These are phyloP conservation scores for Drosophila suzukii DNA, from an alignment of 1,140 invertebrate genomes.

Conservation along the genomic window DNA sequence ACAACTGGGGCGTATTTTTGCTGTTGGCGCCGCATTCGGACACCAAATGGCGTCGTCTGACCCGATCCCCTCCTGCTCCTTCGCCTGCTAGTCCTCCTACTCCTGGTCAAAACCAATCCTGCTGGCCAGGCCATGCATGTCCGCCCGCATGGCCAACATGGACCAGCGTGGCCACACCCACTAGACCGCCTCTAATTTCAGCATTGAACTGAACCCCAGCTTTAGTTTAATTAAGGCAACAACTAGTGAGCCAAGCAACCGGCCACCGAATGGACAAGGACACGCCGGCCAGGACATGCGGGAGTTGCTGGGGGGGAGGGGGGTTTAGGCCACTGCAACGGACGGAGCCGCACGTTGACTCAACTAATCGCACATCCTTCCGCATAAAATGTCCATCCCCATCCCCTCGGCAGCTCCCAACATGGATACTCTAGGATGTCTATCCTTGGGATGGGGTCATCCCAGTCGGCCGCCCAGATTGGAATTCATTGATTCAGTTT, in stretches of 20 bases:
- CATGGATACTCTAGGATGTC: slow-evolving; percentile 15
- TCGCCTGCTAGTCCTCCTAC: neutral
- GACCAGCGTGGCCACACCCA: slow-evolving; percentile 40
- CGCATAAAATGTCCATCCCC: slow-evolving; percentile 66
- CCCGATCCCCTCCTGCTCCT: slow-evolving; percentile 8
- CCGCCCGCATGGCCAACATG: slow-evolving; percentile 39
- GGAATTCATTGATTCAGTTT: slow-evolving; percentile 44
- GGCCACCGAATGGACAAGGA: slow-evolving; percentile 56
- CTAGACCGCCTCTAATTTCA: slow-evolving; percentile 75
- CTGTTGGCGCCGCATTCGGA: slow-evolving; percentile 79
- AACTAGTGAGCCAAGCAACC: slow-evolving; percentile 75
- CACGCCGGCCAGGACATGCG: slow-evolving; percentile 8
- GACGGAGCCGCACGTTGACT: slow-evolving; percentile 63
- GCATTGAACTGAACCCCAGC: slow-evolving; percentile 77
- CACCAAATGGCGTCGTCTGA: slow-evolving; percentile 78
- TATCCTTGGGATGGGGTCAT: slow-evolving; percentile 24
- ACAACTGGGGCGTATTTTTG: slow-evolving; percentile 82
- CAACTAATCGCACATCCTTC: slow-evolving; percentile 82
- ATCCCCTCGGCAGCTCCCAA: neutral
- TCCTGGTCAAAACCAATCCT: slow-evolving; percentile 1
- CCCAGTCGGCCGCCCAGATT: slow-evolving; percentile 19
- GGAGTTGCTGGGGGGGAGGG: slow-evolving; percentile 5
- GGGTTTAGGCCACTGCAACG: slow-evolving; percentile 28
- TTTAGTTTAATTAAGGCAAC: slow-evolving; percentile 83
- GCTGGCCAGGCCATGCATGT: slow-evolving; percentile 46